phyloP scores from a whole-genome alignment of 2,797 vertebrate genomes.

The Mastacembelus armatus region DNA sequence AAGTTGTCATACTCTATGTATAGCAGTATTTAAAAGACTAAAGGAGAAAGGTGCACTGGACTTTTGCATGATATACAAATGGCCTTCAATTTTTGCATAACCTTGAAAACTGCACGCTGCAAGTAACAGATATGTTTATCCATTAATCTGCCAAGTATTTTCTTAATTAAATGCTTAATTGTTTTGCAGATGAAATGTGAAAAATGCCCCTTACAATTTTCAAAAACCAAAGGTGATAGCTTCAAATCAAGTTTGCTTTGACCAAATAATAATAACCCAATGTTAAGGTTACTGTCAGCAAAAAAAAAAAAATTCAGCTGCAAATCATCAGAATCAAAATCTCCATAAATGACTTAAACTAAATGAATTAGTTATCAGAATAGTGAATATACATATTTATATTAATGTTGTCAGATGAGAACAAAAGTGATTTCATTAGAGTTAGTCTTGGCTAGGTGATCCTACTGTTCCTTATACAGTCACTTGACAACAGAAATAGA shows the following conservation, averaged over 20 bases:
- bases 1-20: slow-evolving; percentile 25
- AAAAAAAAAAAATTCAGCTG: background rate
- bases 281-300: background rate
- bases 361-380: background rate
- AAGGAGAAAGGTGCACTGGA: slow-evolving; percentile 9
- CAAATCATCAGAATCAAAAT: background rate
- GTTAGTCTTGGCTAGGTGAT: too few species aligned
- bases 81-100: background rate
- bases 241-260: too few species aligned
- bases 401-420: too few species aligned
- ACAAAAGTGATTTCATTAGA: too few species aligned
- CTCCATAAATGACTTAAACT: background rate
- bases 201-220: background rate
- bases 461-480: too few species aligned
- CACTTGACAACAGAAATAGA: too few species aligned
- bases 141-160: background rate
- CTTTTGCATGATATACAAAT: slow-evolving; percentile 17
- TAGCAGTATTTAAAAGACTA: slow-evolving; percentile 1
- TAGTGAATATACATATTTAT: background rate
- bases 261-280: too few species aligned
- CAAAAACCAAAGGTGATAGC: background rate
- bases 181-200: background rate
- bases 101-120: too few species aligned
- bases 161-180: background rate
- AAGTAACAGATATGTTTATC: background rate